Conservation (phyloP, 2,113 vertebrate genomes). For the Trematomus loennbergii region DNA sequence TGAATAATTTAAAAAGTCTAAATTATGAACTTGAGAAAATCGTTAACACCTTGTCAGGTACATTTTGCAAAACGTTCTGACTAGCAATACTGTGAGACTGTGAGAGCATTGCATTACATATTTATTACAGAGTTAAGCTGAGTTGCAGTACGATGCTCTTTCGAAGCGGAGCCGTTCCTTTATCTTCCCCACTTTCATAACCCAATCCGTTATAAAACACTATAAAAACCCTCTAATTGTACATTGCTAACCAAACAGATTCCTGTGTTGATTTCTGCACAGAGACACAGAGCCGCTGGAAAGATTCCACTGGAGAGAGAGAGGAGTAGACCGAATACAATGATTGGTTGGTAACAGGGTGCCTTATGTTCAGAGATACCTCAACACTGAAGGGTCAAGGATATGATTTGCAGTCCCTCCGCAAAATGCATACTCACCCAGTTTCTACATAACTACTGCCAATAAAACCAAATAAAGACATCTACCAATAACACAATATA, state of each 20-base stretch:
- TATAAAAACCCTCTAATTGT: conserved; percentile 61
- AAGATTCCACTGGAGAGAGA: conserved; percentile 34
- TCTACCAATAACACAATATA: neutral
- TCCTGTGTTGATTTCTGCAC: conserved; percentile 57
- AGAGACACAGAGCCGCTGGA: conserved; percentile 52
- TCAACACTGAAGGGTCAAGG: conserved; percentile 19
- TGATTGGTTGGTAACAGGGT: conserved; percentile 19
- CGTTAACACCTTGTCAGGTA: neutral
- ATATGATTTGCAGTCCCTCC: conserved; percentile 4
- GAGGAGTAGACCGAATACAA: conserved; percentile 31
- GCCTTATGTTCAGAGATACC: conserved; percentile 15
- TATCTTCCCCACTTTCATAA: conserved; percentile 45
- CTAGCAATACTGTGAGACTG: neutral
- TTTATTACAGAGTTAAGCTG: too few relatives aligned
- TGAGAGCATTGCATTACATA: neutral
- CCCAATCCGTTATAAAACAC: conserved; percentile 44
- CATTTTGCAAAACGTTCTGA: neutral
- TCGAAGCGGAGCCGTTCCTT: conserved; percentile 32
- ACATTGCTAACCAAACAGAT: conserved; percentile 61
- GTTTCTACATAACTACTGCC: neutral
- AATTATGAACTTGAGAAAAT: too few relatives aligned
- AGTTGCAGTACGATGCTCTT: conserved; percentile 15
- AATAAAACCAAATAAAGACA: neutral
- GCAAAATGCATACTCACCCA: conserved; percentile 3
- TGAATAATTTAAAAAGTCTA: too few relatives aligned